Conservation (phyloP, 2,113 vertebrate species). For the Neodon shergylaensis region DNA sequence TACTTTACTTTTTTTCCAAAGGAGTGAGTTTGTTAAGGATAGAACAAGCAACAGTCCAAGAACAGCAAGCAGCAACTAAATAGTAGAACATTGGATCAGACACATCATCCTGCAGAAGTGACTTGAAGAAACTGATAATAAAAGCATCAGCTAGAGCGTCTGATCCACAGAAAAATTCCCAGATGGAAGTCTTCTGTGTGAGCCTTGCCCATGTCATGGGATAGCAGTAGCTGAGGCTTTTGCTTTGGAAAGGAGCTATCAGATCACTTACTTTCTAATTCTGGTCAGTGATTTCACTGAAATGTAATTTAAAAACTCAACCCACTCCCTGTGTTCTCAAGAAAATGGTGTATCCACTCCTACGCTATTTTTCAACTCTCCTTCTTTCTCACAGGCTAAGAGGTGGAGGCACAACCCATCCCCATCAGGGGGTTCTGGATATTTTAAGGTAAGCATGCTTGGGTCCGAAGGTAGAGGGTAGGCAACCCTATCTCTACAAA, state of each 20-base stretch:
- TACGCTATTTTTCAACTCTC: background rate
- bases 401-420: too few species aligned
- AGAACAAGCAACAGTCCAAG: background rate
- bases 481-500: background rate
- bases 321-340: background rate
- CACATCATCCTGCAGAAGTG: background rate
- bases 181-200: background rate
- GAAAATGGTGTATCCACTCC: background rate
- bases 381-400: background rate
- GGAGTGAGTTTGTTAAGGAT: background rate
- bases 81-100: too few species aligned
- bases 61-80: background rate
- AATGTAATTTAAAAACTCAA: background rate
- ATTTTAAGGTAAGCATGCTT: background rate
- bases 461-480: background rate
- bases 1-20: background rate
- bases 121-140: background rate
- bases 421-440: background rate
- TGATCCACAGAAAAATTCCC: background rate
- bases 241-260: background rate
- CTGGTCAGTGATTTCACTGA: background rate
- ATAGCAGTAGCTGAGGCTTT: background rate
- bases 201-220: background rate
- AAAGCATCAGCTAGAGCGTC: background rate
- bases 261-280: background rate